A percentile compares a stretch with the other conserved stretches of the same genome.
phyloP scores from a whole-genome alignment of 2,888 invertebrate species.

The Lithophane leautieri region DNA sequence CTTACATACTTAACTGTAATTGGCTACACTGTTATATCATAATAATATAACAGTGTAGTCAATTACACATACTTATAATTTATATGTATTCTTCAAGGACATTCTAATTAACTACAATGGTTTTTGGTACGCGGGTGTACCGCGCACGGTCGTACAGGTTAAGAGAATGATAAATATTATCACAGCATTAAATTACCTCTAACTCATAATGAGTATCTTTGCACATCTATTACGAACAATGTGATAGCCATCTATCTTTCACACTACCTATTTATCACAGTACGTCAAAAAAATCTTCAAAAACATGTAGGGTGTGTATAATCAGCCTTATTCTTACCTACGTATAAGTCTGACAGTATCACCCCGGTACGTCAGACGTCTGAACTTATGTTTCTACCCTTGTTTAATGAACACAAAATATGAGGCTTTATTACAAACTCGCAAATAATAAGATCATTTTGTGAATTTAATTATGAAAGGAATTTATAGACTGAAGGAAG shows the following conservation, averaged over 20 bases:
- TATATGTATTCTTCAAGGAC: too few relatives aligned
- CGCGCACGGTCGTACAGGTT: too few relatives aligned
- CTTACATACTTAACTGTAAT: too few relatives aligned
- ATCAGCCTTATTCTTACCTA: constrained; percentile 2
- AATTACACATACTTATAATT: too few relatives aligned
- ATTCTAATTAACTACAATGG: too few relatives aligned
- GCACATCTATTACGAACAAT: too few relatives aligned
- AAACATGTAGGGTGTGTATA: not conserved
- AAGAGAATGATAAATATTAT: too few relatives aligned
- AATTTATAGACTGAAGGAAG: constrained; percentile 24
- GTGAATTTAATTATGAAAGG: constrained; percentile 39
- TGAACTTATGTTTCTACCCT: constrained; percentile 35
- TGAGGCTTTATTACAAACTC: constrained; percentile 38
- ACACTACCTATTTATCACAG: not conserved
- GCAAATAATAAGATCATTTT: constrained; percentile 48
- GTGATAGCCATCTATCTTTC: not conserved
- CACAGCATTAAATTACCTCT: too few relatives aligned
- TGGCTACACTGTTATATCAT: too few relatives aligned
- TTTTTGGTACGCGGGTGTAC: too few relatives aligned
- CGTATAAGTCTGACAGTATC: constrained; percentile 30
- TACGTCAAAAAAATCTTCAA: not conserved
- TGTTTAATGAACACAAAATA: constrained; percentile 43
- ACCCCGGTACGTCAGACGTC: constrained; percentile 32
- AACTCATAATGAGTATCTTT: too few relatives aligned
- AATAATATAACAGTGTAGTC: too few relatives aligned